Evolutionary conservation across 2,113 vertebrate species (phyloP).

Genomic region (Amblyopsis rosae): DNA sequence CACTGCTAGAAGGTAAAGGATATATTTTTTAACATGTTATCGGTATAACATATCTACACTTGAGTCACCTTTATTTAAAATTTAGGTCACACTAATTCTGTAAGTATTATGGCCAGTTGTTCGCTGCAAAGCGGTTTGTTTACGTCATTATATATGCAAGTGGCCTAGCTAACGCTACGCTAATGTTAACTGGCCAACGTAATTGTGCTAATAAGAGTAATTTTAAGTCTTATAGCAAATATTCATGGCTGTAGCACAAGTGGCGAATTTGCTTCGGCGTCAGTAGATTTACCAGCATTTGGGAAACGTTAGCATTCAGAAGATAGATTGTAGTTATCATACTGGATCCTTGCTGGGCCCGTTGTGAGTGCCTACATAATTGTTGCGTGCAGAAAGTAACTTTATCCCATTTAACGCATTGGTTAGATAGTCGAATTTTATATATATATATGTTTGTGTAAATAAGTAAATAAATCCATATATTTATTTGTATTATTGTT

Average conservation of each 20-base stretch:
- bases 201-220: not conserved
- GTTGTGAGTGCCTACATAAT: not conserved
- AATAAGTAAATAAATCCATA: too few species aligned
- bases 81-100: rapidly evolving
- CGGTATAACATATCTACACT: rapidly evolving
- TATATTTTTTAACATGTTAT: not conserved
- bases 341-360: not conserved
- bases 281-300: not conserved
- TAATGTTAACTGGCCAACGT: conserved; percentile 7
- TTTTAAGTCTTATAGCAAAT: not conserved
- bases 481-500: too few species aligned
- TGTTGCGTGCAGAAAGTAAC: too few species aligned
- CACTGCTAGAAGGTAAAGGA: conserved; percentile 64
- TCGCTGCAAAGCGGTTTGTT: conserved; percentile 43
- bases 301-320: not conserved
- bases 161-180: conserved; percentile 31
- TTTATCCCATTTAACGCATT: too few species aligned
- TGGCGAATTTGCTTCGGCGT: not conserved
- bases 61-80: rapidly evolving
- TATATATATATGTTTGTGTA: too few species aligned
- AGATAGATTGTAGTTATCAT: conserved; percentile 15
- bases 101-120: not conserved
- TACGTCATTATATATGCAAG: conserved; percentile 25
- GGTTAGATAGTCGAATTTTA: too few species aligned
- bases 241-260: not conserved